A percentile compares a stretch with the other conserved stretches of the same genome.
Conservation (phyloP, 2,113 vertebrate species). For the Dicentrarchus labrax region DNA sequence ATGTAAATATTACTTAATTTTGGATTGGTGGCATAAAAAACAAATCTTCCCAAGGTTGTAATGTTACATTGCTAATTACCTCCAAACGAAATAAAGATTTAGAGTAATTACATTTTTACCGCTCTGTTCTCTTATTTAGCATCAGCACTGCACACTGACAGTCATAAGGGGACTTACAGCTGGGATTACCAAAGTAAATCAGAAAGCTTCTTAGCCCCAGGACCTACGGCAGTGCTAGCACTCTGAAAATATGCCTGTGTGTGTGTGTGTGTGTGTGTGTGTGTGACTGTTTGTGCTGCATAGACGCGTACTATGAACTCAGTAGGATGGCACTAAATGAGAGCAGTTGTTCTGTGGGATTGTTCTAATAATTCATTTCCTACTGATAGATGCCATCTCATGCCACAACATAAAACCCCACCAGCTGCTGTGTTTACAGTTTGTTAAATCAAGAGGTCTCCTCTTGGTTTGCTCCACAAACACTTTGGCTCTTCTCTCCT, state of each 20-base stretch:
- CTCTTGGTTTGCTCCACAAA: slow-evolving; percentile 15
- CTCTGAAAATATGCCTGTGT: slow-evolving; percentile 24
- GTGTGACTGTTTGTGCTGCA: slow-evolving; percentile 28
- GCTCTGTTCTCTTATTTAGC: slow-evolving; percentile 54
- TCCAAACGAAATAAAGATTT: slow-evolving; percentile 74
- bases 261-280: background rate
- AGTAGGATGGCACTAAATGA: slow-evolving; percentile 44
- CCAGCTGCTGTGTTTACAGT: slow-evolving; percentile 57
- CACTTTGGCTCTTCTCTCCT: background rate
- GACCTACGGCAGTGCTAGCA: slow-evolving; percentile 55
- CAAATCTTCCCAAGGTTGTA: slow-evolving; percentile 45
- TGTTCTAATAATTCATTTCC: slow-evolving; percentile 56
- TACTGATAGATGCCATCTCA: slow-evolving; percentile 56
- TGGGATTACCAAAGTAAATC: slow-evolving; percentile 80
- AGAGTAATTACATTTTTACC: slow-evolving; percentile 74
- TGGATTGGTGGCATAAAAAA: slow-evolving; percentile 23
- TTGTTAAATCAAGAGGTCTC: slow-evolving; percentile 53
- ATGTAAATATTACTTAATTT: slow-evolving; percentile 53
- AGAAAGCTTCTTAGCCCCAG: slow-evolving; percentile 77
- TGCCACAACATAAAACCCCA: slow-evolving; percentile 39
- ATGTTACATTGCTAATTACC: slow-evolving; percentile 70
- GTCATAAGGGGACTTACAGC: slow-evolving; percentile 69
- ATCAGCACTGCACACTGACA: slow-evolving; percentile 51
- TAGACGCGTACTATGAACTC: slow-evolving; percentile 29
- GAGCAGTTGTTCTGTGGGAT: slow-evolving; percentile 45